Evolutionary conservation across 2,797 vertebrate species (phyloP).

Genomic region (Propithecus deckenii): DNA sequence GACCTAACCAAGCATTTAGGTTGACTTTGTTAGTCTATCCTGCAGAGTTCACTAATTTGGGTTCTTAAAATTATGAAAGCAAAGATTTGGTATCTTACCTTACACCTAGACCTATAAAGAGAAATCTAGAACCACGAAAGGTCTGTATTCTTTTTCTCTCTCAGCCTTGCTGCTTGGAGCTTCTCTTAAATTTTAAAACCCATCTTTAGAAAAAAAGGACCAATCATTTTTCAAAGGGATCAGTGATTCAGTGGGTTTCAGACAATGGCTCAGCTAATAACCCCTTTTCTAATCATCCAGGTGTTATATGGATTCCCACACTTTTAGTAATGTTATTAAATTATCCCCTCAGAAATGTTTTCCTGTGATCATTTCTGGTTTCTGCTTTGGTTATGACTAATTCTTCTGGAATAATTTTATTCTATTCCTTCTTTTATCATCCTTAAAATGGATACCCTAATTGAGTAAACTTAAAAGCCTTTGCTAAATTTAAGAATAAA

Average conservation of each 20-base stretch:
- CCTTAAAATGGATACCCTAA: not conserved
- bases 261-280: slow-evolving; percentile 75
- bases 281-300: slow-evolving; percentile 47
- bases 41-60: not conserved
- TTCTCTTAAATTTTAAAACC: slow-evolving; percentile 71
- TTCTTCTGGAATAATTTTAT: slow-evolving; percentile 29
- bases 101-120: slow-evolving; percentile 43
- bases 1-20: not conserved
- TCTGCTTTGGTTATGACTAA: slow-evolving; percentile 55
- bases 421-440: not conserved
- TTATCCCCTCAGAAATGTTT: slow-evolving; percentile 53
- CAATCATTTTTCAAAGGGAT: slow-evolving; percentile 70
- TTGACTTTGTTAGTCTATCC: not conserved
- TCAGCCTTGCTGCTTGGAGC: not conserved
- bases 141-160: slow-evolving; percentile 49
- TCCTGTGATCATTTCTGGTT: slow-evolving; percentile 19
- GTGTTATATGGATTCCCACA: slow-evolving; percentile 31
- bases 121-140: slow-evolving; percentile 27
- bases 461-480: not conserved
- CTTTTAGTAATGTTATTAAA: slow-evolving; percentile 56
- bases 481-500: not conserved
- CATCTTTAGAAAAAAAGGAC: slow-evolving; percentile 61
- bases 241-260: slow-evolving; percentile 73
- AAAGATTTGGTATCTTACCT: slow-evolving; percentile 70
- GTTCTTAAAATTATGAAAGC: slow-evolving; percentile 21